Evolutionary conservation across 2,113 vertebrate species (phyloP), one percentile per base, ranked within the genome.

Genomic region (Heptranchias perlo): DNA sequence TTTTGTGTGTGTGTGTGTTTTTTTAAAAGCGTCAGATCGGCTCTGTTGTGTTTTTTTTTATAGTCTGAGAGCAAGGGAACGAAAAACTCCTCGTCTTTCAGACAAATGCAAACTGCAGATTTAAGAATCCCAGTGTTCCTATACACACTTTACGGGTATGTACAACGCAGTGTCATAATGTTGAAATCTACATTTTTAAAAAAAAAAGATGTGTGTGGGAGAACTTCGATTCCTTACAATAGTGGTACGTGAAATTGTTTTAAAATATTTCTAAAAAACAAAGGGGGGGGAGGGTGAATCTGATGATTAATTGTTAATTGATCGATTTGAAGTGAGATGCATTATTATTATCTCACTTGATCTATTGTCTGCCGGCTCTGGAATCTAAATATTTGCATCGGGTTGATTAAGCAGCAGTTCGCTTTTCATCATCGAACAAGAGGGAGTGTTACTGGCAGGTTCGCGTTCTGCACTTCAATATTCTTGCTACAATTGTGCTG

Each of bases 71-170:
- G 62, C 39, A 47, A 39, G 58, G 7, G 39, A 47, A 92, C 21
- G 31, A 18, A n/a, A 44, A 93, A n/a, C 89, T 23, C 8, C 58
- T 58, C 35, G 58, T 21, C n/a, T 39, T 62, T 62, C 14, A 39
- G 89, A 93, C n/a, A 16, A 39, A 93, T 61, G 89, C 35, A 61
- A 93, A 62, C 35, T 93, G 58, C 58, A 93, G 87, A 61, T 92
- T 16, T 62, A 39, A 62, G 58, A 93, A 21, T 61, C n/a, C 0
- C 89, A 14, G 13, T 92, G 4, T 39, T 23, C 5, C 89, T 23
- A 18, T 35, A 39, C 58, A 62, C 16, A 64, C 89, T 64, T 61
- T 61, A 3, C 58, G 35, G 31, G 87, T 87, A 52, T 18, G 84
- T 49, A 10, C 47, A 86, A 47, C n/a, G 21, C 16, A 52, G 54